phyloP scores from a whole-genome alignment of 1,140 invertebrate genomes.

The Hypsibius dujardini region DNA sequence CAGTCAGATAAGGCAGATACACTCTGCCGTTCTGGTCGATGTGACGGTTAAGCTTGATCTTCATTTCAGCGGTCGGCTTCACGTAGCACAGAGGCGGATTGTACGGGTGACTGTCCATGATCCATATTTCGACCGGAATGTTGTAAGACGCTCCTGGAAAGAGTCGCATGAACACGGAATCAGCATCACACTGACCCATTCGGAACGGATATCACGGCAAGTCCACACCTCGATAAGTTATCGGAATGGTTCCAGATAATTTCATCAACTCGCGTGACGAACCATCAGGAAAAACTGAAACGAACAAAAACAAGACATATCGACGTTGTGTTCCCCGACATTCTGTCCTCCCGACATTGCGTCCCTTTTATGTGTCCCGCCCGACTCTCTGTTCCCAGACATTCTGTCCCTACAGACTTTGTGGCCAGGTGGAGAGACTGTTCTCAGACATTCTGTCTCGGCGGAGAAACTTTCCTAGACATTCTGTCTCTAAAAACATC shows the following conservation, averaged over 20 bases:
- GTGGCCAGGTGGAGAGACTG: no score
- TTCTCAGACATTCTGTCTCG: no score
- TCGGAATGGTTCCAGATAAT: slow-evolving; percentile 2
- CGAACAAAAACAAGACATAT: neutral
- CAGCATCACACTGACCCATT: no score
- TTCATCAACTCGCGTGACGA: slow-evolving; percentile 7
- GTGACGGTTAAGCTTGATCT: slow-evolving; percentile 76
- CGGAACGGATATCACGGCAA: no score
- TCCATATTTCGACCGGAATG: slow-evolving; percentile 87
- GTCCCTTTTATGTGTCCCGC: no score
- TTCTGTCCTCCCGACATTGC: no score
- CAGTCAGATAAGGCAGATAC: slow-evolving; percentile 85
- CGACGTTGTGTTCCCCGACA: no score
- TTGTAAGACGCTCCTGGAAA: slow-evolving; percentile 67
- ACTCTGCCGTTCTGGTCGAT: slow-evolving; percentile 90
- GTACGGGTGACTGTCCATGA: slow-evolving; percentile 88
- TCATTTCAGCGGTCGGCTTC: slow-evolving; percentile 81
- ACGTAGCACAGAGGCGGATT: slow-evolving; percentile 94
- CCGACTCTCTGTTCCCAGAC: no score
- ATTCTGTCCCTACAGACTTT: no score
- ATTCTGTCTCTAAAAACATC: no score
- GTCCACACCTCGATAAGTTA: slow-evolving; percentile 34
- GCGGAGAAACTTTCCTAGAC: no score
- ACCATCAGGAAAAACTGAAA: slow-evolving; percentile 13
- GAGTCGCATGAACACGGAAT: no score